Evolutionary conservation across 2,113 vertebrate genomes (phyloP).

Genomic region (Cettia cetti): DNA sequence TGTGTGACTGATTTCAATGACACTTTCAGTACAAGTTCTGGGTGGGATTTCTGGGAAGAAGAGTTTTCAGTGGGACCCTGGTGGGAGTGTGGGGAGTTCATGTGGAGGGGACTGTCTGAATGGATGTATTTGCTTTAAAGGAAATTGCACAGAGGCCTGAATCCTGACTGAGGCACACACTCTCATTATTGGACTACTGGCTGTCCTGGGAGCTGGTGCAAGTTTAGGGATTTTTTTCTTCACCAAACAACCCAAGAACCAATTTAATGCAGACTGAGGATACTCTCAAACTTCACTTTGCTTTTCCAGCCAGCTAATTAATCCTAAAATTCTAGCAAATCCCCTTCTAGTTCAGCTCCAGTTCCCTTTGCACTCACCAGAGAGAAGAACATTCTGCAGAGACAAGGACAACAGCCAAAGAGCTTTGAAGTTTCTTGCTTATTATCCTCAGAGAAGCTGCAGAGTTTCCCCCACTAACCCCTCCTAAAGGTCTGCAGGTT

Average conservation of each 20-base stretch:
- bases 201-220: neutral
- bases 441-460: neutral
- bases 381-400: neutral
- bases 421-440: neutral
- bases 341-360: neutral
- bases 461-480: neutral
- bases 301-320: neutral
- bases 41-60: neutral
- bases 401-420: neutral
- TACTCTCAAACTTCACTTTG: neutral
- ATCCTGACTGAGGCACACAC: neutral
- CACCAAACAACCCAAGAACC: neutral
- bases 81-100: neutral
- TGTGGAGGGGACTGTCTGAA: too few relatives aligned
- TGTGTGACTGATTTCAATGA: neutral
- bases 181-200: neutral
- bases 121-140: neutral
- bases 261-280: neutral
- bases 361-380: neutral
- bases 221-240: neutral
- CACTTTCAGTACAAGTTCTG: neutral
- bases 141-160: neutral
- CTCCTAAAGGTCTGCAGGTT: neutral
- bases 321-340: neutral
- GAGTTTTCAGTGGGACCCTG: neutral